Percentiles rank a stretch among this genome's conserved stretches.
These are phyloP conservation scores for Bombus ignitus DNA, from an alignment of 1,140 invertebrate species.

Conservation along the genomic window DNA sequence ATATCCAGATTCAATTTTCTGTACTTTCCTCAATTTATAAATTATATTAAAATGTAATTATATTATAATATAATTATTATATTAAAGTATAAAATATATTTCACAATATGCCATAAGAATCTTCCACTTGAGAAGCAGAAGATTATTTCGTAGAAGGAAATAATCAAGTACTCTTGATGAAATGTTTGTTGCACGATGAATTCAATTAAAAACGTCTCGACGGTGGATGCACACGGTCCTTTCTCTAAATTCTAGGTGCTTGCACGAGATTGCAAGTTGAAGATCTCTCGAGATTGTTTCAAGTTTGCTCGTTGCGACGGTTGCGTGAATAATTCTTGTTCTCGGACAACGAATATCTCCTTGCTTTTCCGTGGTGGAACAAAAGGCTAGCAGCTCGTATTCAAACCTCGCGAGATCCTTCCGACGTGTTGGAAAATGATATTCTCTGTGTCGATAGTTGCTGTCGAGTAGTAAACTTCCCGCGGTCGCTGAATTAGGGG, in stretches of 20 bases:
- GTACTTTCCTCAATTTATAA: too few relatives aligned
- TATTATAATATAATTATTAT: too few relatives aligned
- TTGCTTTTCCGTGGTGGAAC: not conserved
- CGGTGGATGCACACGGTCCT: not conserved
- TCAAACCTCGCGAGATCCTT: not conserved
- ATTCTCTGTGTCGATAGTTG: conserved; percentile 5
- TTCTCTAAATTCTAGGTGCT: not conserved
- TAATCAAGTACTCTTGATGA: not conserved
- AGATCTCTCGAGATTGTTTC: conserved; percentile 20
- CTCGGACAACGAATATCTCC: not conserved
- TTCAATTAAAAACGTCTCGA: not conserved
- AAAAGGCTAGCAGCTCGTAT: not conserved
- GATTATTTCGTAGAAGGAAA: not conserved
- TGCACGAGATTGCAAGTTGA: not conserved
- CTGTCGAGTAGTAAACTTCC: not conserved
- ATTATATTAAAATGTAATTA: too few relatives aligned
- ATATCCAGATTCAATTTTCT: too few relatives aligned
- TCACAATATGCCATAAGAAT: not conserved
- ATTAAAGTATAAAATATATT: not conserved
- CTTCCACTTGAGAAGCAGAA: too few relatives aligned
- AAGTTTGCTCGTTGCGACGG: not conserved
- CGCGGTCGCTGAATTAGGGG: not conserved
- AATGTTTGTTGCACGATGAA: not conserved
- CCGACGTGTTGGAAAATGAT: not conserved
- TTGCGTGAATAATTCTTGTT: conserved; percentile 18